Conservation (phyloP, 2,113 vertebrate species). For the Apus apus region DNA sequence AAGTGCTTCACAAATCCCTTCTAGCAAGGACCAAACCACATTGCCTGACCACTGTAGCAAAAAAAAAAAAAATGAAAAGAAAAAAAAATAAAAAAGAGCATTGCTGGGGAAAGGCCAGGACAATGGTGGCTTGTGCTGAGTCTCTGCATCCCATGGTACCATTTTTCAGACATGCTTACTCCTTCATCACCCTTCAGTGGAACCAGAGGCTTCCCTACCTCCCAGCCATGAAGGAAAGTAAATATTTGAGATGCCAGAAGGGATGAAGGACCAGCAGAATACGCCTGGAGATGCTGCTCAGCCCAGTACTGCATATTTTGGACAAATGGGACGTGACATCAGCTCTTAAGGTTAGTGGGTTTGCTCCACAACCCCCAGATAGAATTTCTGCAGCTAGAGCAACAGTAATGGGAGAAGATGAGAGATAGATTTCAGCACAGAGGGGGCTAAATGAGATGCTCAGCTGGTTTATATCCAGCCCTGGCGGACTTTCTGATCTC, state of each 20-base stretch:
- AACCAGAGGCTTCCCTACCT: background rate
- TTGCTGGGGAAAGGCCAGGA: background rate
- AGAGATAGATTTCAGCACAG: background rate
- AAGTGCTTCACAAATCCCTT: background rate
- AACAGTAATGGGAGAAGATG: fast-evolving
- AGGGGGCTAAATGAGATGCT: background rate
- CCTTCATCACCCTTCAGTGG: background rate
- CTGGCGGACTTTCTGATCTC: background rate
- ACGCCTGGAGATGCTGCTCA: background rate
- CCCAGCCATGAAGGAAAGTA: background rate
- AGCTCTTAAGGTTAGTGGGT: background rate
- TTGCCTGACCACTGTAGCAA: background rate
- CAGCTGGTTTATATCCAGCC: background rate
- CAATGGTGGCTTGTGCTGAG: background rate
- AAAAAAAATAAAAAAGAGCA: background rate
- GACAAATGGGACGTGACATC: background rate
- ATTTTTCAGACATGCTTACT: background rate
- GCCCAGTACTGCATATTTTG: background rate
- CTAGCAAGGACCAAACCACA: background rate
- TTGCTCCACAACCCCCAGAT: background rate
- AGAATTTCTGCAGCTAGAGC: background rate
- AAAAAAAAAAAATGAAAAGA: no score
- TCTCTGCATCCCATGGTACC: background rate
- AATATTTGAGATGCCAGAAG: background rate
- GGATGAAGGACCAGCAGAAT: background rate